These are phyloP conservation scores for Clinocottus analis DNA, from an alignment of 2,113 vertebrate species.

Conservation along the genomic window DNA sequence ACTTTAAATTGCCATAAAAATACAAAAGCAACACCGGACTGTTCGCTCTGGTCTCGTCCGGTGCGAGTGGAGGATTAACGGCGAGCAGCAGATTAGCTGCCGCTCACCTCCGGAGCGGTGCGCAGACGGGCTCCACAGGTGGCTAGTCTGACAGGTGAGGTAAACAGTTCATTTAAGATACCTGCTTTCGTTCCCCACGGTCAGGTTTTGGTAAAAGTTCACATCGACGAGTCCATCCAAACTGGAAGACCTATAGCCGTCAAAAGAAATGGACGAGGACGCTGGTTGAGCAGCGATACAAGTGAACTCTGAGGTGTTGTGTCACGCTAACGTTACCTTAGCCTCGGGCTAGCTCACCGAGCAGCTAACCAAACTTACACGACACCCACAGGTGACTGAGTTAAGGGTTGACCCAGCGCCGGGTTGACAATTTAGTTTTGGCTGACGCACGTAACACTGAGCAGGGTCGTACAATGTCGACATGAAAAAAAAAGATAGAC, in stretches of 20 bases:
- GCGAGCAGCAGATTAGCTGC: conserved; percentile 51
- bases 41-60: neutral
- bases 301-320: neutral
- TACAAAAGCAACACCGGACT: neutral
- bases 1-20: neutral
- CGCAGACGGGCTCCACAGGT: conserved; percentile 60
- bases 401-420: neutral
- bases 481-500: neutral
- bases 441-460: neutral
- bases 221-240: neutral
- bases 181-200: conserved; percentile 7
- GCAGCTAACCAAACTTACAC: neutral
- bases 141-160: conserved; percentile 58
- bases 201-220: neutral
- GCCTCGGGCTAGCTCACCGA: conserved; percentile 57
- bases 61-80: conserved; percentile 15
- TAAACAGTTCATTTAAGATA: conserved; percentile 23
- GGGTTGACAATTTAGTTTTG: neutral
- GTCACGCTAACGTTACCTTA: conserved; percentile 59
- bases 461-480: neutral
- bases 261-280: neutral
- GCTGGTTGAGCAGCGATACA: conserved; percentile 11
- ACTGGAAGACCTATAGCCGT: neutral
- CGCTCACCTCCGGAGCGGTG: conserved; percentile 14
- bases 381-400: no score